Conservation (phyloP, 2,888 invertebrate genomes). For the Oligia latruncula region DNA sequence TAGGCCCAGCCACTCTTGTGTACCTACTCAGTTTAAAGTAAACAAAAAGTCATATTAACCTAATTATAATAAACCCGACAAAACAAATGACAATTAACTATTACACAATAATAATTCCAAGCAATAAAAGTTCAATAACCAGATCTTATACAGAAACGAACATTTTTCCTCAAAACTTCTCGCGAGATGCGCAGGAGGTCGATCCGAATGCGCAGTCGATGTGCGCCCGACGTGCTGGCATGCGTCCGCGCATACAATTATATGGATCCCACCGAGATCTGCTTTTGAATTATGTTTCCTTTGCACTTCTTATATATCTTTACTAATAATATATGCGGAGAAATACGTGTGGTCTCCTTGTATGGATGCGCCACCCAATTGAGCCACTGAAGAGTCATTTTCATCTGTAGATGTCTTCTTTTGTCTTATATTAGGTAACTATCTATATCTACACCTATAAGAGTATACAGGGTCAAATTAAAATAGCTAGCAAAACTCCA, state of each 20-base stretch:
- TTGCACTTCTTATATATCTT: slow-evolving; percentile 53
- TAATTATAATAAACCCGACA: not conserved
- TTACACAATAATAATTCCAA: slow-evolving; percentile 30
- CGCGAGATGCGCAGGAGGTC: slow-evolving; percentile 59
- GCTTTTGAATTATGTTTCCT: slow-evolving; percentile 64
- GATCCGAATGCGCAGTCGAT: slow-evolving; percentile 61
- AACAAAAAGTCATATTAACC: too few species aligned
- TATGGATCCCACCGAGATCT: slow-evolving; percentile 56
- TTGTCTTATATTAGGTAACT: not conserved
- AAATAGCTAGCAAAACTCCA: too few species aligned
- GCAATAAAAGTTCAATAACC: slow-evolving; percentile 69
- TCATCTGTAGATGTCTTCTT: not conserved
- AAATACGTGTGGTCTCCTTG: slow-evolving; percentile 34
- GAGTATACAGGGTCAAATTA: not conserved
- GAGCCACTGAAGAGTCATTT: not conserved
- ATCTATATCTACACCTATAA: not conserved
- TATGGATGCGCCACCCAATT: slow-evolving; percentile 33
- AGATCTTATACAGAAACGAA: slow-evolving; percentile 61
- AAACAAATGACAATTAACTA: not conserved
- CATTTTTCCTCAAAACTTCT: slow-evolving; percentile 67
- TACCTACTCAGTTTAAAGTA: too few species aligned
- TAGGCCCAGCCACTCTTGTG: not conserved
- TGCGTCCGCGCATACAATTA: slow-evolving; percentile 61
- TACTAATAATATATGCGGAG: slow-evolving; percentile 13
- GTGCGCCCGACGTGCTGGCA: slow-evolving; percentile 59